Base-by-base conservation (phyloP, 2,113 vertebrate genomes). In the Chaetops frenatus region DNA sequence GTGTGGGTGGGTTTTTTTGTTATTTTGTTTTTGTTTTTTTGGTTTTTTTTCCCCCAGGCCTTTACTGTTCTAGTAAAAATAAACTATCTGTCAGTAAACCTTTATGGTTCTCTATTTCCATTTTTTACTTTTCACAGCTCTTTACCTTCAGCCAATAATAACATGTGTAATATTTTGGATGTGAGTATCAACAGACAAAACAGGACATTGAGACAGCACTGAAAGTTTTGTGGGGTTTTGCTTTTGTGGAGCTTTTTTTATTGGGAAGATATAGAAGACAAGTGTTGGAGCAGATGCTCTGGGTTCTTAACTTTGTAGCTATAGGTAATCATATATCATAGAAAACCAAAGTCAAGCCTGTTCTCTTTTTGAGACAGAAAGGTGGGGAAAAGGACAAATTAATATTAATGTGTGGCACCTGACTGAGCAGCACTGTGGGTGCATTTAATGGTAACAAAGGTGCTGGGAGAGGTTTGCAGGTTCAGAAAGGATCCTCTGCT, bases 1-100 rank as follows among this genome's bases (percentile, higher is more conserved):
- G 0, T 44, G 45, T 12, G 12, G 2, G 29, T 12, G 1, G 1
- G 25, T 16, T 20, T 31, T 22, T 51, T 64, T 38, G 38, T 38
- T 38, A 11, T 38, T 38, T 38, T 38, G 38, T 38, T 38, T 38
- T 38, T 38, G 38, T 38, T 38, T 38, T 38, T 38, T 38, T 38
- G 38, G 38, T 38, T 11, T 12, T 67, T 82, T 69, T 70, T 78
- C 7, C 10, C 40, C 10, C 40, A 85, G 40, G 8, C 80, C 11
- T 64, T 36, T 61, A 0, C 61, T 73, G 25, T 84, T 74, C 35
- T 58, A 33, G 23, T 54, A 42, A 83, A 81, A 94, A n/a, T n/a
- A n/a, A n/a, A n/a, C n/a, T n/a, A n/a, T 76, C 61, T 74, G 54
- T 57, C 57, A 82, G 15, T 31, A 72, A 72, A 23, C 28, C 62